Evolutionary conservation across 1,140 invertebrate genomes (phyloP), one percentile per base, ranked within the genome.

Genomic region (Adoxophyes honmai): DNA sequence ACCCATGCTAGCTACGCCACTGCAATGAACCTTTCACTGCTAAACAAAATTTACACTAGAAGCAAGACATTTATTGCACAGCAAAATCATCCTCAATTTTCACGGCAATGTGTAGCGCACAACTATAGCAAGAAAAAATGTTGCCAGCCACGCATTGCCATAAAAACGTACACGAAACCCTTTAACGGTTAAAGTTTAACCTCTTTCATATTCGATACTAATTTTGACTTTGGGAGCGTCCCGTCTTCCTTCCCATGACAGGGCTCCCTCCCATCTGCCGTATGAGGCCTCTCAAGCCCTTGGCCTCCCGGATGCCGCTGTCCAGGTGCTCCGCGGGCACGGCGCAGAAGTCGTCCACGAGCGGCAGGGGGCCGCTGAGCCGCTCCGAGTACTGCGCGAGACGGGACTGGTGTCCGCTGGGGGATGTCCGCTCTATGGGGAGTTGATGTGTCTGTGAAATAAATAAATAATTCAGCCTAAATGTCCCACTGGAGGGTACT

Each of bases 261-360:
- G 95, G 95, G 80, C 95, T 96, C 0, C 94, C 93, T 21, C 94
- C 94, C 87, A 96, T 96, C 73, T 96, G 96, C 60, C 94, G 89
- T 62, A 96, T 94, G 0, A 97, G 81, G 73, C 91, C 93, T 64
- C 94, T 93, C 0, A 97, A 83, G 0, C 94, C 94, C 71, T 94
- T 94, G 0, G 94, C 91, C 77, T 93, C 92, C 54, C 87, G 66
- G 0, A 85, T 67, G 0, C 87, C 81, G 42, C 84, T 91, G 48
- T 93, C 92, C 14, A 89, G 76, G 57, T 86, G 91, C 90, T 94
- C 96, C 78, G 96, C 93, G 28, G 96, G 95, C 69, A 97, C 96
- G 16, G 96, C 95, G 77, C 95, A 97, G 89, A 98, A 98, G 80
- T 98, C 97, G 88, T 98, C 97, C 74, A 97, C 94, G 9, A 98